These are phyloP conservation scores for Amphimallon solstitiale DNA, from an alignment of 2,888 invertebrate species.

Conservation along the genomic window DNA sequence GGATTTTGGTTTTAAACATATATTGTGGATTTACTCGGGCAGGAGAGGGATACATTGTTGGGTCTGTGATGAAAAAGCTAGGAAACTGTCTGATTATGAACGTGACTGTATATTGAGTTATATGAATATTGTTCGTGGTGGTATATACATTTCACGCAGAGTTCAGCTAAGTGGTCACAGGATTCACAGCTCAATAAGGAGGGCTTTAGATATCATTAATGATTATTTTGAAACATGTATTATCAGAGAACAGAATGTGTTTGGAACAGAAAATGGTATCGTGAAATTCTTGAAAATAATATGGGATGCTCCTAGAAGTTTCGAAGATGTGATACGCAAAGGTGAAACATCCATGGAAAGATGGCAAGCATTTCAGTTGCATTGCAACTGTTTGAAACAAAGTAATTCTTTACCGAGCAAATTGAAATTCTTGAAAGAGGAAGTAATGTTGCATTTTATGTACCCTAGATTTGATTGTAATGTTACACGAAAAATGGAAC, in stretches of 20 bases:
- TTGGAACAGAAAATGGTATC: constrained; percentile 58
- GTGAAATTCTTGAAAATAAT: constrained; percentile 78
- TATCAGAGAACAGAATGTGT: constrained; percentile 2
- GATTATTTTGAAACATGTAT: constrained; percentile 11
- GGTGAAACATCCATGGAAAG: neutral
- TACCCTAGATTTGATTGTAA: constrained; percentile 1
- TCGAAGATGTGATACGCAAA: neutral
- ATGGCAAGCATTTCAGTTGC: neutral
- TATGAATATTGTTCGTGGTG: constrained; percentile 6
- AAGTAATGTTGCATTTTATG: constrained; percentile 4
- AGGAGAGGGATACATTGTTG: constrained; percentile 14
- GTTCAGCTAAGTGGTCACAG: neutral
- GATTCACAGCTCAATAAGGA: constrained; percentile 4
- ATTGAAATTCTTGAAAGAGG: constrained; percentile 4
- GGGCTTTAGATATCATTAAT: neutral
- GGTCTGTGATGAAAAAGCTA: constrained; percentile 1
- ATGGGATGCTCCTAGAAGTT: constrained; percentile 61
- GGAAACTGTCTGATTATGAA: neutral
- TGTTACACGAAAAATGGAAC: neutral
- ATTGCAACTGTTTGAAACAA: neutral
- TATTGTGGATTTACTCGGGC: constrained; percentile 5
- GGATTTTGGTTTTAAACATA: constrained; percentile 11
- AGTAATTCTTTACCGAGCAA: neutral
- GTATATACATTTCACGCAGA: neutral
- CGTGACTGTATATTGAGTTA: neutral